Evolutionary conservation across 2,797 vertebrate genomes (phyloP).

Genomic region (Rhynchotus rufescens): DNA sequence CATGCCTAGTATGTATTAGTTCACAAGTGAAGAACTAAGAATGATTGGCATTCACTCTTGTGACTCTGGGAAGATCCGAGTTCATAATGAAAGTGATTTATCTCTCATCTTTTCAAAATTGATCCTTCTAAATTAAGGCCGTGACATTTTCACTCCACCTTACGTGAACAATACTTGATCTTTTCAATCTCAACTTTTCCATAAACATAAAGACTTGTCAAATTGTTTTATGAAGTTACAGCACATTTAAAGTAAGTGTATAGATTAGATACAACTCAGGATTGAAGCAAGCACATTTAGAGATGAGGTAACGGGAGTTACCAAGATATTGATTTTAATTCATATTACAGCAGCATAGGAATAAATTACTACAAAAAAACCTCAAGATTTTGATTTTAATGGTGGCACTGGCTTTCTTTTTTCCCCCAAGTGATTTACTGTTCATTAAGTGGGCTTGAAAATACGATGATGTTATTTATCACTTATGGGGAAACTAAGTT

Average conservation of each 20-base stretch:
- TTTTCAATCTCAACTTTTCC: slow-evolving; percentile 46
- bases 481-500: neutral
- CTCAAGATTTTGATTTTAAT: neutral
- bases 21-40: slow-evolving; percentile 34
- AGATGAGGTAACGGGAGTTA: neutral
- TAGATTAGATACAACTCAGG: slow-evolving; percentile 1
- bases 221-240: slow-evolving; percentile 31
- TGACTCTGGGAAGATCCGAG: slow-evolving; percentile 30
- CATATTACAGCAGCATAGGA: neutral
- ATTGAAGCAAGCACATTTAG: neutral
- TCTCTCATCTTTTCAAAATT: slow-evolving; percentile 49
- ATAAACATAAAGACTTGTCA: slow-evolving; percentile 6
- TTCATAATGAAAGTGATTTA: slow-evolving; percentile 66
- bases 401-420: neutral
- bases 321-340: slow-evolving; percentile 27
- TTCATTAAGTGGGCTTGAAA: slow-evolving; percentile 6
- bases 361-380: neutral
- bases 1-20: slow-evolving; percentile 49
- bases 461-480: neutral
- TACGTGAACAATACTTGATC: slow-evolving; percentile 45
- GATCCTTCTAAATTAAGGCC: slow-evolving; percentile 64
- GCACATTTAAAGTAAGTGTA: slow-evolving; percentile 31
- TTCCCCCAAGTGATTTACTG: neutral
- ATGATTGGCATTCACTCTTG: slow-evolving; percentile 53
- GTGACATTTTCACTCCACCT: slow-evolving; percentile 53